Conservation (phyloP, 1,140 invertebrate genomes). For the Megalopta genalis region DNA sequence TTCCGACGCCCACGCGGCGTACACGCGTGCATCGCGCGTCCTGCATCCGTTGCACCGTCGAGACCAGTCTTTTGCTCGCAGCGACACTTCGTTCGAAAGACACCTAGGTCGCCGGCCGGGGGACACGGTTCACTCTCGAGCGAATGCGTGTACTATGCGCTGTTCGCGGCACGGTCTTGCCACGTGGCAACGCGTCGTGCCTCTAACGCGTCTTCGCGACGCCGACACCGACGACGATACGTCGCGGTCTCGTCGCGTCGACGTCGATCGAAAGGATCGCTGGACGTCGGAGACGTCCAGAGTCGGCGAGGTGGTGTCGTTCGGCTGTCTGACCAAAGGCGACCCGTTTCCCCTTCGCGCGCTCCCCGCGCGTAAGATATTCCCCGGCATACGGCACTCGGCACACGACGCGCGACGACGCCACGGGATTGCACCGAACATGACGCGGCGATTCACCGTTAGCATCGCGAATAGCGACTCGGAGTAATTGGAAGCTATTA, state of each 20-base stretch:
- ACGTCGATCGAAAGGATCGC: background rate
- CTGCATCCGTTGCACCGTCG: background rate
- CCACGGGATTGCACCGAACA: too few relatives aligned
- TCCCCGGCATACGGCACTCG: too few relatives aligned
- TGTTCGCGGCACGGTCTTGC: background rate
- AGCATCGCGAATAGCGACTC: background rate
- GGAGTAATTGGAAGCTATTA: background rate
- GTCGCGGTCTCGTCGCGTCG: background rate
- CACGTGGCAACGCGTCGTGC: constrained; percentile 30
- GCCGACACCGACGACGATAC: background rate
- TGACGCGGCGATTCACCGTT: background rate
- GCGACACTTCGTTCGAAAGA: background rate
- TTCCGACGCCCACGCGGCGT: too few relatives aligned
- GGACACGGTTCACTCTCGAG: background rate
- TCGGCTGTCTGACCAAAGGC: constrained; percentile 5
- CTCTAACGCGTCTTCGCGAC: background rate
- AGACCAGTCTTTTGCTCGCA: background rate
- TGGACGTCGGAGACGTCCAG: background rate
- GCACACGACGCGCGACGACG: too few relatives aligned
- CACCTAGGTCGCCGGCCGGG: too few relatives aligned
- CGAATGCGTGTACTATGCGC: background rate
- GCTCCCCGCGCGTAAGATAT: background rate
- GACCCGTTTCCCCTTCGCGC: background rate
- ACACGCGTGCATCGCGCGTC: background rate
- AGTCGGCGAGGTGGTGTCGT: background rate